Percentiles rank a stretch among this genome's conserved stretches.
These are phyloP conservation scores for Pterophyllum scalare DNA, from an alignment of 2,113 vertebrate genomes.

Conservation along the genomic window DNA sequence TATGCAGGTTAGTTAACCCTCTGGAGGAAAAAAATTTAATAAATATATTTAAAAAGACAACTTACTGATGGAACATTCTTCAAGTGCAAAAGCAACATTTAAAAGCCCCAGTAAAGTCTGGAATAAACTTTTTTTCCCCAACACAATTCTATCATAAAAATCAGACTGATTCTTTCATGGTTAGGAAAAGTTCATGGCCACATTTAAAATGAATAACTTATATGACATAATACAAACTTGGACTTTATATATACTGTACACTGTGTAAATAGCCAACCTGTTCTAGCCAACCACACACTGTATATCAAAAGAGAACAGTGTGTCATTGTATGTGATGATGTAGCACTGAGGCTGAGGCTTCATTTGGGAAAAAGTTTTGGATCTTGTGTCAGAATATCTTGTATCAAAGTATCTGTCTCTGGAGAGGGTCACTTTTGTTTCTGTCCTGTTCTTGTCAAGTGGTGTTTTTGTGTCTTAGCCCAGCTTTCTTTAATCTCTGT, in stretches of 20 bases:
- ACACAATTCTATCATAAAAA: background rate
- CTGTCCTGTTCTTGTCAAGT: background rate
- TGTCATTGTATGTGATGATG: background rate
- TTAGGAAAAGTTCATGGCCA: background rate
- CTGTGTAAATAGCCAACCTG: background rate
- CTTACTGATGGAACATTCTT: background rate
- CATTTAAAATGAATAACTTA: background rate
- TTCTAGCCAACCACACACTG: background rate
- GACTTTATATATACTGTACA: background rate
- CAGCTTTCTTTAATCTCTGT: background rate
- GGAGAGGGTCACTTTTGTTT: background rate
- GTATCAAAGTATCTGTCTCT: background rate
- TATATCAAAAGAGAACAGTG: background rate
- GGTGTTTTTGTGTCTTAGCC: background rate
- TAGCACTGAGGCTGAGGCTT: background rate
- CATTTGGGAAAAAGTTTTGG: background rate
- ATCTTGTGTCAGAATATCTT: background rate
- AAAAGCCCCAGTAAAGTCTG: background rate
- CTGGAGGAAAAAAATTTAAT: constrained; percentile 8
- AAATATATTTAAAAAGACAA: background rate
- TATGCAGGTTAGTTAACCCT: constrained; percentile 7
- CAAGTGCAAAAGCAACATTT: background rate
- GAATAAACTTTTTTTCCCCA: background rate
- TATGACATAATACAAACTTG: background rate
- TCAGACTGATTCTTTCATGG: background rate